Evolutionary conservation across 2,797 vertebrate species (phyloP), one percentile per base, ranked within the genome.

Genomic region (Adrianichthys oophorus): DNA sequence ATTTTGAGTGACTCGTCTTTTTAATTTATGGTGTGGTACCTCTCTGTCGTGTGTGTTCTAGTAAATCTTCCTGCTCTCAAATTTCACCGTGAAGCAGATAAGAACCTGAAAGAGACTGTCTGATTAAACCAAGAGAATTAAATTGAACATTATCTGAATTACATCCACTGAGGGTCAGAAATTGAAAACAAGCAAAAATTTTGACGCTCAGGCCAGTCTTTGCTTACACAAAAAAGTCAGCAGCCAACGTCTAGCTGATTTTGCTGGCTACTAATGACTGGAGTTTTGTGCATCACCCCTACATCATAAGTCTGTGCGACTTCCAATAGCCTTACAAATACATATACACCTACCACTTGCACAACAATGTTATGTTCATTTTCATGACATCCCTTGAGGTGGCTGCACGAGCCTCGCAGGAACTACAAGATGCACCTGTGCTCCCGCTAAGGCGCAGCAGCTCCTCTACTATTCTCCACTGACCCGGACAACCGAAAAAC

Each of bases 231-330:
- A 24, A 48, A 56, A 56, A 24, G 41, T 46, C 24, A 47, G 49
- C 57, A 53, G 55, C 56, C 16, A 23, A 67, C 57, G 37, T 50
- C 19, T 52, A 54, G 57, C 40, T 60, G 45, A 43, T 58, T 78
- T 50, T n/a, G 15, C 40, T 32, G 2, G 42, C 44, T 76, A 70
- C 37, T 47, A 50, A 72, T 45, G 55, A 68, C 48, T 65, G 74
- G 62, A 66, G 19, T 3, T 21, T 21, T 3, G 19, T 21, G 19
- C 19, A 21, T 21, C 19, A 21, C 19, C 19, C 19, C 19, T 21
- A 21, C 19, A 21, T 21, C 19, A 21, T 3, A 21, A 21, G 19
- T 21, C 2, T 4, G 24, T 7, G 24, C 24, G 6, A 26, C 24
- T 26, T 26, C 24, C 6, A 26, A 4, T 7, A 26, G 24, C 4